Evolutionary conservation across 2,113 vertebrate genomes (phyloP).

Genomic region (Myotis davidii): DNA sequence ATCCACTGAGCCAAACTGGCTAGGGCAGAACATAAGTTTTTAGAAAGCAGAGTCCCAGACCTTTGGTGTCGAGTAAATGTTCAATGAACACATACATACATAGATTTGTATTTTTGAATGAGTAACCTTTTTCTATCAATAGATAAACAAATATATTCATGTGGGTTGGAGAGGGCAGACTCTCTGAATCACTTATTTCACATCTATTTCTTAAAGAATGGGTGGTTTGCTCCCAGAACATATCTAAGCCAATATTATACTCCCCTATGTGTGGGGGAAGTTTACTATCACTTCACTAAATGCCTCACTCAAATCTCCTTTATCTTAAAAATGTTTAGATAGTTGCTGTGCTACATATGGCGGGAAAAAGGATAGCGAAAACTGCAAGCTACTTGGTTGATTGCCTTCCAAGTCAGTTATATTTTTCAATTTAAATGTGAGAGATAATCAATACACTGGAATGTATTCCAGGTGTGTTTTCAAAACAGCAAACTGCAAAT

Average conservation of each 20-base stretch:
- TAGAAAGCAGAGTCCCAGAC: not conserved
- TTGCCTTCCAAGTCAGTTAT: conserved; percentile 9
- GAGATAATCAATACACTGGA: conserved; percentile 43
- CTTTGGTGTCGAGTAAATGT: not conserved
- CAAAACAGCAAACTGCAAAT: conserved; percentile 6
- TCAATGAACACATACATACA: not conserved
- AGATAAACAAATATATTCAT: not conserved
- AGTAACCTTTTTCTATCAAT: not conserved
- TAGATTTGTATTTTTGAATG: not conserved
- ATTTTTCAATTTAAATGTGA: conserved; percentile 62
- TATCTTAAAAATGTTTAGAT: conserved; percentile 10
- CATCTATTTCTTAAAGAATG: not conserved
- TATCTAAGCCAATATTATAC: not conserved
- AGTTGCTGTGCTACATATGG: not conserved
- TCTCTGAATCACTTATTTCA: not conserved
- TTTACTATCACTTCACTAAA: not conserved
- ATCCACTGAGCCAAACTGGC: too few species aligned
- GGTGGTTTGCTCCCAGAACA: not conserved
- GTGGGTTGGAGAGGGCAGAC: not conserved
- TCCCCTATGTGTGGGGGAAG: not conserved
- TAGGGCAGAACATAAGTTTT: not conserved
- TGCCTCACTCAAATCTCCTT: not conserved
- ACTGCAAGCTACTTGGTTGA: not conserved
- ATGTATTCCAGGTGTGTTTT: not conserved
- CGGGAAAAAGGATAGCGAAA: not conserved